Percentiles rank a stretch among this genome's conserved stretches.
These are phyloP conservation scores for Anguilla pacifica DNA, from an alignment of 2,797 vertebrate genomes.

Conservation along the genomic window DNA sequence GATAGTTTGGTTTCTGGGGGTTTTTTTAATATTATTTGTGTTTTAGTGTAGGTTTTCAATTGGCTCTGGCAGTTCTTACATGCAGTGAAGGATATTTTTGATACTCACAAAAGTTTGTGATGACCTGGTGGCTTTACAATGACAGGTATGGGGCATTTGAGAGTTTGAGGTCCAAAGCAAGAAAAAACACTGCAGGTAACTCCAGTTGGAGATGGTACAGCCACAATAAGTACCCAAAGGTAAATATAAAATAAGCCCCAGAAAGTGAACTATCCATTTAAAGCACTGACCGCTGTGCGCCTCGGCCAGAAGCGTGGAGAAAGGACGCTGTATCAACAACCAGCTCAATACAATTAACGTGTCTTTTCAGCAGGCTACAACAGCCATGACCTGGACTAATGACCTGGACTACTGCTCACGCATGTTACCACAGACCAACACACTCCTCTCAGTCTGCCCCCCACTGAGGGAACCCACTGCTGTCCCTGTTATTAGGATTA, in stretches of 20 bases:
- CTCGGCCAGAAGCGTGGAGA: background rate
- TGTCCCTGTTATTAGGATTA: background rate
- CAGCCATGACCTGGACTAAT: background rate
- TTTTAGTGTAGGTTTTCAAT: background rate
- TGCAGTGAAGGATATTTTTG: too few species aligned
- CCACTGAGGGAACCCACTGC: background rate
- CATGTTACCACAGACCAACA: background rate
- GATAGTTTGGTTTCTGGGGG: background rate
- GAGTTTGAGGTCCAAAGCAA: background rate
- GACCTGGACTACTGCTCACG: background rate
- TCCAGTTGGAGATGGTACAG: background rate
- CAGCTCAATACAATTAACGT: background rate
- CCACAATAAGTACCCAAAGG: background rate
- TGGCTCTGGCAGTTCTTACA: background rate
- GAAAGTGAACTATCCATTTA: background rate
- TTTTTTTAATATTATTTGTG: background rate
- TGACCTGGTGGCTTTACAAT: background rate
- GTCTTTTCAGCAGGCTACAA: background rate
- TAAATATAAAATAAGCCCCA: background rate
- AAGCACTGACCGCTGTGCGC: too few species aligned
- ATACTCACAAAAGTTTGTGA: background rate
- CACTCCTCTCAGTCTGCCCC: background rate
- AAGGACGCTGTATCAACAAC: background rate
- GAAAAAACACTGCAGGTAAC: background rate
- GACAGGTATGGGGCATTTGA: background rate